Evolutionary conservation across 2,888 invertebrate genomes (phyloP), one percentile per base, ranked within the genome.

Genomic region (Bellardia bayeri): DNA sequence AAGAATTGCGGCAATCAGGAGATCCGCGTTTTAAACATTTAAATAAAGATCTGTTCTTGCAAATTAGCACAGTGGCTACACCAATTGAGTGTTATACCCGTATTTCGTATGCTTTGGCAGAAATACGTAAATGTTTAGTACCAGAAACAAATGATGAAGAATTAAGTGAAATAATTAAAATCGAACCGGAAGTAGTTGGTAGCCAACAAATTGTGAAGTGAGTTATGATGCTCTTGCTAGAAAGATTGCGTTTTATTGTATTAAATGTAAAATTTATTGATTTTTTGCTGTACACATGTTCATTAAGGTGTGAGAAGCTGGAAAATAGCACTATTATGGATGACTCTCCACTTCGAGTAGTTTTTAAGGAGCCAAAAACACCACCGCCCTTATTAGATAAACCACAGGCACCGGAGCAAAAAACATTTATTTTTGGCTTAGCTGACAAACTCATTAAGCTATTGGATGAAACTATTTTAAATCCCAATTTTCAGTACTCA

Each of bases 1-100:
- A 97, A 90, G 96, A 97, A 90, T 94, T 97, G 37, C 95, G 98
- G 5, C 95, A 95, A 90, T 96, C 97, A 0, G 94, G 96, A 75
- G 98, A 98, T 93, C 97, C 97, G 0, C 98, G 98, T 91, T 98
- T 97, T 92, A 95, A 97, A 0, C 98, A 98, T 93, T 94, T 98
- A 37, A 95, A 96, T 37, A 98, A 98, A 89, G 98, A 98, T 91
- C 94, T 98, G 11, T 98, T 98, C 91, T 96, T 98, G 0, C 97
- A 98, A 93, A 96, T 98, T 42, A 96, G 97, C 30, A 97, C 97
- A 0, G 94, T 97, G 81, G 98, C 98, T 0, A 97, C 98, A 0
- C 97, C 97, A 0, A 97, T 97, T 0, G 97, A 97, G 91, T 97
- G 97, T 4, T 97, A 98, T 91, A 97, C 97, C 0, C 95, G 98